Evolutionary conservation across 2,797 vertebrate genomes (phyloP), one percentile per base, ranked within the genome.

Genomic region (Acipenser ruthenus): DNA sequence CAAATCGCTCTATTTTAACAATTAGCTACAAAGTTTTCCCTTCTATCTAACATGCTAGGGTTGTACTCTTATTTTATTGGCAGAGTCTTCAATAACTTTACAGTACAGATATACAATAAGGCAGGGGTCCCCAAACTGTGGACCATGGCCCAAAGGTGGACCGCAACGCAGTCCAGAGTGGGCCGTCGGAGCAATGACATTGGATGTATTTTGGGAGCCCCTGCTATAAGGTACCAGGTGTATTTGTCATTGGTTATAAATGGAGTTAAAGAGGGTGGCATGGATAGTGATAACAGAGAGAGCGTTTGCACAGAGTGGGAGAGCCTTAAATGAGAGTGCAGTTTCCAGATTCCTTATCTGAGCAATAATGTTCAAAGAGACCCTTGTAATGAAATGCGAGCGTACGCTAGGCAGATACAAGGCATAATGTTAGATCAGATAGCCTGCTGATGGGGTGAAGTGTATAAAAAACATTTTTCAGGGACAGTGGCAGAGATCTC

Each of bases 261-360:
- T 12, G 72, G 82, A 79, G 62, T 62, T 18, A 62, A 69, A 23
- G 51, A 65, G 51, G 55, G 12, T 13, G 63, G 10, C 23, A 37
- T 37, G 23, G 70, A 6, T 48, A 61, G 50, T 58, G 55, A 58
- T 37, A 58, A 8, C 55, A 3, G 12, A 58, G 13, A 15, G 55
- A 11, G 12, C 8, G 49, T 82, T 84, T 18, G 15, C 15, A 18
- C 15, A 18, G 15, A 37, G 23, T 37, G 23, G 2, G 23, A 37
- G 78, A 74, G 72, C 79, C 78, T 69, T 87, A 86, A 85, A 88
- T 83, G 82, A 62, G 70, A 84, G 81, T 72, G 56, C 78, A 80
- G 79, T 86, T 87, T 84, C 86, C 83, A 83, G 84, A 82, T 80
- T 82, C 79, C 83, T 86, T 84, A 85, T 89, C 84, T 84, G 83